Base-by-base conservation (phyloP, 2,888 invertebrate species). In the Agrochola macilenta region DNA sequence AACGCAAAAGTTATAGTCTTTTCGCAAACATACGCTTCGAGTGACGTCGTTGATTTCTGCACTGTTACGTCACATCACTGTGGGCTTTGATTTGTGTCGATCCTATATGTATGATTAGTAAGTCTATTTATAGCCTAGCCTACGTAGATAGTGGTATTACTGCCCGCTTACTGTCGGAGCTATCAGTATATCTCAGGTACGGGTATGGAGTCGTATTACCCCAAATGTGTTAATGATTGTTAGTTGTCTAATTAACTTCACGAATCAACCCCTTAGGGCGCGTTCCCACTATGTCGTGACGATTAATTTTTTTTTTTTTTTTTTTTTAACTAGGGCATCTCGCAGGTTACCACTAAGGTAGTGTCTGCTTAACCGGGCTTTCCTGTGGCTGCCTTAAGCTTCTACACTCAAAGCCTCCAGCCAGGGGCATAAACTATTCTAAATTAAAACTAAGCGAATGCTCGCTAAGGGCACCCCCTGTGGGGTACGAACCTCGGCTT, bases 1-100 rank as follows among this genome's bases (percentile, higher is more conserved):
- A n/a, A 20, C 2, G 8, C 54, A 72, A 72, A 64, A 71, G 49
- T 81, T 30, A 72, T 49, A 46, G n/a, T 26, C 54, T 49, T 64
- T 63, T 49, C n/a, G 49, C 54, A 64, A 80, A 72, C 46, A 79
- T 23, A 80, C 80, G 39, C 26, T 14, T 14, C 30, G 5, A n/a
- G 46, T 63, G 63, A 57, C 49, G 39, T 49, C 52, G n/a, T 0
- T 14, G 20, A 75, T 58, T 74, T 52, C 46, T 39, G 69, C 58
- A 52, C 17, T 30, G 39, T 57, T 30, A 30, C 30, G 61, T 63
- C 46, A 80, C 39, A 39, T 57, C 5, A 23, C n/a, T 57, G 57
- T 43, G 54, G 14, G 4, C 14, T 80, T 49, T 54, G 60, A 60
- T 66, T n/a, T n/a, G 5, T n/a, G 68, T 43, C 5, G 17, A 26